These are phyloP conservation scores for Xyliphius kryptos DNA, from an alignment of 2,113 vertebrate genomes.

Conservation along the genomic window DNA sequence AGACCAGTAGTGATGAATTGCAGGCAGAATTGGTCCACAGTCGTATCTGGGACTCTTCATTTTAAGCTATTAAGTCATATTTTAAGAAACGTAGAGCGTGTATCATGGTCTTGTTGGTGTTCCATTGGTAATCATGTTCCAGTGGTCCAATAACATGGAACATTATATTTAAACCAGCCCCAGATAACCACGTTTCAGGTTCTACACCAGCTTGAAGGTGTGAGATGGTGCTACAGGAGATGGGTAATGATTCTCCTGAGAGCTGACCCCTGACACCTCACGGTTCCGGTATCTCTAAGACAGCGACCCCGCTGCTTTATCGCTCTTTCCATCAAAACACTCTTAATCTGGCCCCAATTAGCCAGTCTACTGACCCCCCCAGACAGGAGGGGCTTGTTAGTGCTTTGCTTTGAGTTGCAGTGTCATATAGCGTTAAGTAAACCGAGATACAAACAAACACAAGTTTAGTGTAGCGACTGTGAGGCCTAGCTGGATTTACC, in stretches of 20 bases:
- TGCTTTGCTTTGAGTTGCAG: background rate
- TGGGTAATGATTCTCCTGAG: conserved; percentile 54
- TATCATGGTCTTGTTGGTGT: background rate
- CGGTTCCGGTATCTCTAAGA: conserved; percentile 52
- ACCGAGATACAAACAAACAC: conserved; percentile 22
- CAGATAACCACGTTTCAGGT: background rate
- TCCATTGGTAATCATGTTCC: background rate
- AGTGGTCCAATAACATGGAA: background rate
- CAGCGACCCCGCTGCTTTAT: conserved; percentile 27
- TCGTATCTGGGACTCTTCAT: too few relatives aligned
- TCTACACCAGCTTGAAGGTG: background rate
- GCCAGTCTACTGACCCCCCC: conserved; percentile 23
- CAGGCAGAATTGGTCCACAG: too few relatives aligned
- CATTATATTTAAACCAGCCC: background rate
- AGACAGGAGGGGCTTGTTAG: conserved; percentile 16
- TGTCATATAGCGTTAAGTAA: conserved; percentile 25
- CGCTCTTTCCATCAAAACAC: conserved; percentile 22
- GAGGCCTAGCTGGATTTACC: background rate
- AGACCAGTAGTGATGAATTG: too few relatives aligned
- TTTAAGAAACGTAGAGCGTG: too few relatives aligned
- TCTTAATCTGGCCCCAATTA: conserved; percentile 36
- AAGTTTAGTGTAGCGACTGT: background rate
- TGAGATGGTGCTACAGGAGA: conserved; percentile 22
- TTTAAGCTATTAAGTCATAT: too few relatives aligned
- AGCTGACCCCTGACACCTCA: conserved; percentile 49